Evolutionary conservation across 2,888 invertebrate genomes (phyloP).

Genomic region (Pammene fasciana): DNA sequence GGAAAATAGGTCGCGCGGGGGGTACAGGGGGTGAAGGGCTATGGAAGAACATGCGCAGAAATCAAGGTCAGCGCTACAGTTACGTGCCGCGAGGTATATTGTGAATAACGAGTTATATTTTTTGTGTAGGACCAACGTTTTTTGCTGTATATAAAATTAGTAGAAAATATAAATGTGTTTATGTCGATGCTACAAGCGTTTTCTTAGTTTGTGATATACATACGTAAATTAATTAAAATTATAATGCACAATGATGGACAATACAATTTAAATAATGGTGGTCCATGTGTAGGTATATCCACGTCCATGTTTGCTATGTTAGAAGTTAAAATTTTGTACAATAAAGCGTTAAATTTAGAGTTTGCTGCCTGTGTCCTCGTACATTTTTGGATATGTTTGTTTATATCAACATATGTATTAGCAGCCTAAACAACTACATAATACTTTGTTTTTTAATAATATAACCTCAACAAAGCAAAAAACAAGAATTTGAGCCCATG

Average conservation of each 20-base stretch:
- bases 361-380: conserved; percentile 47
- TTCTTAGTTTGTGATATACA: conserved; percentile 68
- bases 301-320: conserved; percentile 71
- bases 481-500: too few relatives aligned
- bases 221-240: conserved; percentile 64
- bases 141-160: conserved; percentile 38
- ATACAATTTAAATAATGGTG: conserved; percentile 74
- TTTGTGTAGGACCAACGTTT: conserved; percentile 39
- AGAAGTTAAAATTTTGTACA: conserved; percentile 70
- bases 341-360: conserved; percentile 57
- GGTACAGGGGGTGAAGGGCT: too few relatives aligned
- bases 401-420: neutral
- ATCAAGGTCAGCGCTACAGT: too few relatives aligned
- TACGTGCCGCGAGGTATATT: too few relatives aligned
- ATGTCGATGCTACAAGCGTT: conserved; percentile 55
- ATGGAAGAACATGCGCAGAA: too few relatives aligned
- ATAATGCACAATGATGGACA: conserved; percentile 80
- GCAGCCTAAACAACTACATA: neutral
- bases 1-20: too few relatives aligned
- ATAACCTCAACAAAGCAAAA: neutral
- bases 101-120: conserved; percentile 22
- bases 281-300: conserved; percentile 76
- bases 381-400: conserved; percentile 12
- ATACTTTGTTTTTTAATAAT: neutral
- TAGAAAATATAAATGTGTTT: conserved; percentile 45